These are phyloP conservation scores for Malurus leucopterus DNA, from an alignment of 2,797 vertebrate genomes.

Conservation along the genomic window DNA sequence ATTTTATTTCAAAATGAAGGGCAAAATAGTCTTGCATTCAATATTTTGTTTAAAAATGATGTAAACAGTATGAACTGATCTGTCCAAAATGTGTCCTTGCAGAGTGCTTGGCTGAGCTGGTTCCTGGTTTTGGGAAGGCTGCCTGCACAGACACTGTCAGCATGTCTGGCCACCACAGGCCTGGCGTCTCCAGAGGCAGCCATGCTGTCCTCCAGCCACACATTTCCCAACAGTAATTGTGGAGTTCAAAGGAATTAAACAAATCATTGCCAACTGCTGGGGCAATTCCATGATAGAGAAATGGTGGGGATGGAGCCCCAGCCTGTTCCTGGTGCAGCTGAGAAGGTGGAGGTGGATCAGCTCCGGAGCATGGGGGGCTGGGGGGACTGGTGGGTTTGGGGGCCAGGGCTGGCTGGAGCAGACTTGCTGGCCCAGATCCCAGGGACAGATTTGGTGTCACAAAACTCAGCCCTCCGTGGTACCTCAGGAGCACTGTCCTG, in stretches of 20 bases:
- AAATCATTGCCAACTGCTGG: not conserved
- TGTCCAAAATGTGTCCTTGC: not conserved
- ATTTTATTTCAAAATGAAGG: not conserved
- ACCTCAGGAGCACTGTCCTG: rapidly evolving
- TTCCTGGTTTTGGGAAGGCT: not conserved
- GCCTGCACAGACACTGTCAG: not conserved
- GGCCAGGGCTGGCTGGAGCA: not conserved
- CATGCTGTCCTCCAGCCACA: not conserved
- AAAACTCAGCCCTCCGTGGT: not conserved
- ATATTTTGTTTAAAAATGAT: not conserved
- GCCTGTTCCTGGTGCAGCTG: not conserved
- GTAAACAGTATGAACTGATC: not conserved
- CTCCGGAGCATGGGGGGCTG: too few relatives aligned
- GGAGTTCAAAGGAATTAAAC: not conserved
- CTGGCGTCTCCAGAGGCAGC: not conserved
- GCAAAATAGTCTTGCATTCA: not conserved
- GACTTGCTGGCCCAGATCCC: not conserved
- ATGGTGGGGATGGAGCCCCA: not conserved
- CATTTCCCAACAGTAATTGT: not conserved
- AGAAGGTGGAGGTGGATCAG: not conserved
- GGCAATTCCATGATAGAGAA: not conserved
- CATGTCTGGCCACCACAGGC: not conserved
- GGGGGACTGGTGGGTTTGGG: not conserved
- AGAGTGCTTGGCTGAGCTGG: not conserved
- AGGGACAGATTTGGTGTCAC: not conserved